Evolutionary conservation across 2,888 invertebrate species (phyloP).

Genomic region (Parnassius glacialis): DNA sequence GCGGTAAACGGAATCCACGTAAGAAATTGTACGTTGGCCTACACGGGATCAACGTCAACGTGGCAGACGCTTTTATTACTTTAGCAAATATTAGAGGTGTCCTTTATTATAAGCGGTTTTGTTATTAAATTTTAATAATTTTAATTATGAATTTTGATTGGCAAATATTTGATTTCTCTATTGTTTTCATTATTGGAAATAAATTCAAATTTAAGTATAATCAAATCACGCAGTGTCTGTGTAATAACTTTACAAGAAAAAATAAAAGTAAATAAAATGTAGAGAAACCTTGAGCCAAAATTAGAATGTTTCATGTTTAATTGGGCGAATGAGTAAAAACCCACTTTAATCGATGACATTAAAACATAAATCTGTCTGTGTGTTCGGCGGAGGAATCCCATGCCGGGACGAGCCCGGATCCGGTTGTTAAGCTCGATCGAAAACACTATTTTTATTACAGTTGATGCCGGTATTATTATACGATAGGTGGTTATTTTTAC

Average conservation of each 20-base stretch:
- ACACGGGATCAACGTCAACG: too few species aligned
- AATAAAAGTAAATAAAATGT: constrained; percentile 16
- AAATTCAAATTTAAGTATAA: background rate
- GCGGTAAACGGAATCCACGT: too few species aligned
- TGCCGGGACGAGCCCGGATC: constrained; percentile 67
- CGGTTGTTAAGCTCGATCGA: constrained; percentile 68
- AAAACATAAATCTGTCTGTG: constrained; percentile 65
- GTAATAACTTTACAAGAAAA: constrained; percentile 2
- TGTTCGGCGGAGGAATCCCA: constrained; percentile 45
- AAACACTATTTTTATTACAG: constrained; percentile 72
- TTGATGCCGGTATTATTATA: constrained; percentile 52
- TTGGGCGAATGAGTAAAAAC: constrained; percentile 24
- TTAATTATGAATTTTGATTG: too few species aligned
- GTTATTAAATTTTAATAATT: too few species aligned
- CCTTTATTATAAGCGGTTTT: too few species aligned
- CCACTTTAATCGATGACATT: constrained; percentile 67
- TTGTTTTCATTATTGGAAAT: background rate
- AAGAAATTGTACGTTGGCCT: too few species aligned
- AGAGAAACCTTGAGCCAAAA: constrained; percentile 16
- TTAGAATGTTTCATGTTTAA: constrained; percentile 15
- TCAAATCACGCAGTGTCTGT: background rate
- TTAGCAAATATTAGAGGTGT: too few species aligned
- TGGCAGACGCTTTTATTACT: too few species aligned
- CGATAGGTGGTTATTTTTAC: constrained; percentile 42
- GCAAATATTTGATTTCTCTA: background rate